These are phyloP conservation scores for Xestia xanthographa DNA, from an alignment of 2,888 invertebrate species.

Conservation along the genomic window DNA sequence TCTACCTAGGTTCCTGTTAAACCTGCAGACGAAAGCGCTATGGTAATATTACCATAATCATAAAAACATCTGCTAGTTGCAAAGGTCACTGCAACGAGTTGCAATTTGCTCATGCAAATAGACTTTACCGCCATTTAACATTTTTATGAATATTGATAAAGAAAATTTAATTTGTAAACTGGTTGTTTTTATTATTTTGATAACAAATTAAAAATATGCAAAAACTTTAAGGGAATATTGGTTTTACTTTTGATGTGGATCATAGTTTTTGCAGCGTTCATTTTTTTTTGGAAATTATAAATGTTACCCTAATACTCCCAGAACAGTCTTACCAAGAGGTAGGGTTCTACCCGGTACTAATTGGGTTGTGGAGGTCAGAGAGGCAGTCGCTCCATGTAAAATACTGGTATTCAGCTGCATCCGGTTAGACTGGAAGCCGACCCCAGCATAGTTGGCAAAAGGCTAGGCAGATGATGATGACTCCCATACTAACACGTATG, in stretches of 20 bases:
- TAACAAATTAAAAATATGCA: too few species aligned
- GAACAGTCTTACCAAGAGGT: too few species aligned
- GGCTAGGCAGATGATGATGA: too few species aligned
- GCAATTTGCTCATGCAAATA: constrained; percentile 38
- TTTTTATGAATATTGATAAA: constrained; percentile 42
- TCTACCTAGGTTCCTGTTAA: background rate
- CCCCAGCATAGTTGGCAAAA: too few species aligned
- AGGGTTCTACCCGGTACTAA: too few species aligned
- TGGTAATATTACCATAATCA: constrained; percentile 12
- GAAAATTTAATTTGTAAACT: constrained; percentile 11
- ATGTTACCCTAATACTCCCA: too few species aligned
- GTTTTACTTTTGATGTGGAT: background rate
- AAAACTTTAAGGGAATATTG: background rate
- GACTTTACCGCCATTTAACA: constrained; percentile 10
- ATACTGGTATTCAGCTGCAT: too few species aligned
- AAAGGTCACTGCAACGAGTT: constrained; percentile 36
- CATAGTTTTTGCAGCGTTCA: background rate
- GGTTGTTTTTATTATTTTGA: constrained; percentile 11
- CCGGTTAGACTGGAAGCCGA: too few species aligned
- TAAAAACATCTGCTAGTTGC: constrained; percentile 9
- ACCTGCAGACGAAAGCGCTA: background rate
- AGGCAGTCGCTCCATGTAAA: too few species aligned
- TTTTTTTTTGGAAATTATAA: background rate
- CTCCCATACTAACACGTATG: too few species aligned
- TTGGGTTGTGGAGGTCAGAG: too few species aligned